Percentiles rank a stretch among this genome's conserved stretches.
These are phyloP conservation scores for Chinchilla lanigera DNA, from an alignment of 2,113 vertebrate species.

Conservation along the genomic window DNA sequence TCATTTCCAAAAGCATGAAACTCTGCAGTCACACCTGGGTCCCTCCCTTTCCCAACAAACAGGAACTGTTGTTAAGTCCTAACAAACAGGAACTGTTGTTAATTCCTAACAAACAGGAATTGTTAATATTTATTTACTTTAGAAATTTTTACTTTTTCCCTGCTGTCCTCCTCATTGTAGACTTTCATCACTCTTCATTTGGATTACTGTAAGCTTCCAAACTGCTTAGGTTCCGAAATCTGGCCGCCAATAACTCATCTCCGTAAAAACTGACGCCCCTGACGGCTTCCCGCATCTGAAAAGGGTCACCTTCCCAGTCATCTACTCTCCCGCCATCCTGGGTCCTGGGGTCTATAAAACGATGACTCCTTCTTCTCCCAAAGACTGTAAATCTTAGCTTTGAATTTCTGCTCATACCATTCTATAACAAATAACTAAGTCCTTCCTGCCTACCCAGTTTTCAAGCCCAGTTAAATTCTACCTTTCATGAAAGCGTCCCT, in stretches of 20 bases:
- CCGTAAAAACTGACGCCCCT: neutral
- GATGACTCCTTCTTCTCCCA: neutral
- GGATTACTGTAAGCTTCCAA: neutral
- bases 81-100: neutral
- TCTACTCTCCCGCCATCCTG: neutral
- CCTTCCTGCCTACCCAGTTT: neutral
- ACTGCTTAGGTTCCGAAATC: neutral
- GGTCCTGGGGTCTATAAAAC: neutral
- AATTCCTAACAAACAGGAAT: neutral
- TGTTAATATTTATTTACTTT: constrained; percentile 29
- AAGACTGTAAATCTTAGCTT: neutral
- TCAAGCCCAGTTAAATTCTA: neutral
- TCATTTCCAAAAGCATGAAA: neutral
- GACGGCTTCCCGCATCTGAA: neutral
- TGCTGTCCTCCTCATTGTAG: neutral
- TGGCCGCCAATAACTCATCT: neutral
- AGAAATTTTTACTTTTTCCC: neutral
- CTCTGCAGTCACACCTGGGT: neutral
- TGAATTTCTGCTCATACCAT: neutral
- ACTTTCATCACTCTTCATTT: constrained; percentile 3
- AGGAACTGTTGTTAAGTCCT: neutral
- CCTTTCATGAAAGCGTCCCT: constrained; percentile 19
- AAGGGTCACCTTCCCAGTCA: neutral
- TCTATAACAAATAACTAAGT: neutral
- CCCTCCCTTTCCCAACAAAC: neutral